Evolutionary conservation across 2,113 vertebrate species (phyloP).

Genomic region (Cavia aperea): DNA sequence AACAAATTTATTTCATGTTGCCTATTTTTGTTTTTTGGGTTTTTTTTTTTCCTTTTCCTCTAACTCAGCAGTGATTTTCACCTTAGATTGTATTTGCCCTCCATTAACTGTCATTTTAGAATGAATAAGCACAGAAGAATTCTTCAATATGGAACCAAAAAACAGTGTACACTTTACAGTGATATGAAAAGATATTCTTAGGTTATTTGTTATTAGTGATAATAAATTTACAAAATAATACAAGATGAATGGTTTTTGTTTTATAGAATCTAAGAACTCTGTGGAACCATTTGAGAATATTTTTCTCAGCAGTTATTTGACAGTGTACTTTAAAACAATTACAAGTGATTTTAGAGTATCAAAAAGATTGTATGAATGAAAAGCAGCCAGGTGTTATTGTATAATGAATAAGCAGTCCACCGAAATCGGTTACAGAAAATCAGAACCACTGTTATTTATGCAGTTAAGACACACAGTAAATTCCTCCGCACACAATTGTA

Average conservation of each 20-base stretch:
- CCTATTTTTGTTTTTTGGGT: background rate
- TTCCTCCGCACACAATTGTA: background rate
- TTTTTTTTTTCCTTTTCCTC: background rate
- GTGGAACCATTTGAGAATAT: background rate
- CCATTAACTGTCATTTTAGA: background rate
- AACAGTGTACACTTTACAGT: background rate
- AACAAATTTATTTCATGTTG: background rate
- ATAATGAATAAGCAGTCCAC: background rate
- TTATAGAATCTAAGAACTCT: background rate
- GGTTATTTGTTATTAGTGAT: background rate
- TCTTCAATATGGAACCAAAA: background rate
- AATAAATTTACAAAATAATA: background rate
- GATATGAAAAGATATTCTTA: background rate
- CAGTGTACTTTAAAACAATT: background rate
- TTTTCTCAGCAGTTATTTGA: background rate
- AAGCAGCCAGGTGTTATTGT: background rate
- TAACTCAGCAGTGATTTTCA: background rate
- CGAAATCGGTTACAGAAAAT: conserved; percentile 10
- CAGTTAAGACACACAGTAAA: background rate
- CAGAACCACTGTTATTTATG: background rate
- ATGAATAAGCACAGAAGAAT: background rate
- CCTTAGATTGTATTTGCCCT: background rate
- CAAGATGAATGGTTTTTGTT: background rate
- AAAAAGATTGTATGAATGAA: conserved; percentile 13
- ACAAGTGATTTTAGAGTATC: conserved; percentile 3